phyloP scores from a whole-genome alignment of 2,888 invertebrate species.

The Lucinisca nassula region DNA sequence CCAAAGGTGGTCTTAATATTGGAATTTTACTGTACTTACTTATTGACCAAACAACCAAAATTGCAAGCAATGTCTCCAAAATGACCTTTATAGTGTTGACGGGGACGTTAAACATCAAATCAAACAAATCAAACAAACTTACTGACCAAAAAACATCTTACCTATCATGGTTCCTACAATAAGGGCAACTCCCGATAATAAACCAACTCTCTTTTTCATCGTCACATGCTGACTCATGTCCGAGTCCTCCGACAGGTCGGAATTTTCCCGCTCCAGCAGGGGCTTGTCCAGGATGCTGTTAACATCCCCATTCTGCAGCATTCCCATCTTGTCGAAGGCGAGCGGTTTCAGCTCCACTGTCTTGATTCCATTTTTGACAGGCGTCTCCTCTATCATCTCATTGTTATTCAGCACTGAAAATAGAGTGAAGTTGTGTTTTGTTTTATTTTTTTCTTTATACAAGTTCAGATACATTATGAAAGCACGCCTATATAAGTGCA shows the following conservation, averaged over 20 bases:
- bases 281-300: conserved; percentile 22
- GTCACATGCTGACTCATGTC: conserved; percentile 63
- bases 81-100: too few species aligned
- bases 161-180: conserved; percentile 97
- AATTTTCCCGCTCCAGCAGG: conserved; percentile 10
- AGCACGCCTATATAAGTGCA: too few species aligned
- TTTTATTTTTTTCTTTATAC: too few species aligned
- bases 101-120: too few species aligned
- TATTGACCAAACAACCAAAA: too few species aligned
- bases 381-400: conserved; percentile 49
- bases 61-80: too few species aligned
- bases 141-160: conserved; percentile 83
- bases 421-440: neutral
- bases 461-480: too few species aligned
- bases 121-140: too few species aligned
- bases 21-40: too few species aligned
- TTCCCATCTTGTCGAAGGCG: conserved; percentile 32
- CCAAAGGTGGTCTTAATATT: too few species aligned
- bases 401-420: conserved; percentile 55
- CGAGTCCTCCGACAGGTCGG: neutral
- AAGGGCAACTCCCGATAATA: conserved; percentile 94
- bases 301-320: neutral
- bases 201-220: conserved; percentile 91
- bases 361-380: conserved; percentile 56
- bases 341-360: conserved; percentile 53